These are phyloP conservation scores for Telenomus remus DNA, from an alignment of 1,140 invertebrate genomes.

Conservation along the genomic window DNA sequence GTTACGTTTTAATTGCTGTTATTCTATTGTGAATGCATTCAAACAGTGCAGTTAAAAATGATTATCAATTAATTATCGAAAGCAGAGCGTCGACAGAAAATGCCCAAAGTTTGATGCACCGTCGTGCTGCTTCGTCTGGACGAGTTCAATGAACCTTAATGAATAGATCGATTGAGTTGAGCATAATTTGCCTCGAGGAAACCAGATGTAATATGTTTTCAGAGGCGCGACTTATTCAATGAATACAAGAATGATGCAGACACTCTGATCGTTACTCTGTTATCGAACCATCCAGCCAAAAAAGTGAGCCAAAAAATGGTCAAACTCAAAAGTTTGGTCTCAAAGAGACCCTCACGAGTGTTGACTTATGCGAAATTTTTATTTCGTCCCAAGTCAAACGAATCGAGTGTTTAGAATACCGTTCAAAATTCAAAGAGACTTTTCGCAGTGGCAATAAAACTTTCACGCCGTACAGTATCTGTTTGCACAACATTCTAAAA, in stretches of 20 bases:
- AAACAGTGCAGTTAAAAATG: slow-evolving; percentile 44
- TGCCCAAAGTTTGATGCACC: slow-evolving; percentile 53
- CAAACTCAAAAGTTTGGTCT: slow-evolving; percentile 3
- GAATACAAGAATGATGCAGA: slow-evolving; percentile 23
- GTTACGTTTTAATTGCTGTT: no score
- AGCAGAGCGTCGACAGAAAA: slow-evolving; percentile 51
- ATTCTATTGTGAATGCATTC: slow-evolving; percentile 15
- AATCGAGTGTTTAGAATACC: slow-evolving; percentile 37
- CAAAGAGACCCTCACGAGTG: neutral
- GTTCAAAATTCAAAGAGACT: slow-evolving; percentile 38
- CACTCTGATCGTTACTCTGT: slow-evolving; percentile 2
- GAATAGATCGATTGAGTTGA: slow-evolving; percentile 59
- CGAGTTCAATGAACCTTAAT: slow-evolving; percentile 59
- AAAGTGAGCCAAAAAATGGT: neutral
- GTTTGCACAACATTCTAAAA: slow-evolving; percentile 50
- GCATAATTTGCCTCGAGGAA: slow-evolving; percentile 53
- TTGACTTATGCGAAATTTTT: slow-evolving; percentile 41
- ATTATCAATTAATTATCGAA: slow-evolving; percentile 56
- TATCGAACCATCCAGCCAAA: neutral
- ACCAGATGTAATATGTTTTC: slow-evolving; percentile 59
- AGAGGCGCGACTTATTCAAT: slow-evolving; percentile 24
- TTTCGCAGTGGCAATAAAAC: slow-evolving; percentile 47
- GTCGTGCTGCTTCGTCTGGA: slow-evolving; percentile 47
- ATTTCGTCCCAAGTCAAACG: slow-evolving; percentile 41
- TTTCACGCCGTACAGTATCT: slow-evolving; percentile 42